These are phyloP conservation scores for Thecophora atra DNA, from an alignment of 2,888 invertebrate genomes.

Conservation along the genomic window DNA sequence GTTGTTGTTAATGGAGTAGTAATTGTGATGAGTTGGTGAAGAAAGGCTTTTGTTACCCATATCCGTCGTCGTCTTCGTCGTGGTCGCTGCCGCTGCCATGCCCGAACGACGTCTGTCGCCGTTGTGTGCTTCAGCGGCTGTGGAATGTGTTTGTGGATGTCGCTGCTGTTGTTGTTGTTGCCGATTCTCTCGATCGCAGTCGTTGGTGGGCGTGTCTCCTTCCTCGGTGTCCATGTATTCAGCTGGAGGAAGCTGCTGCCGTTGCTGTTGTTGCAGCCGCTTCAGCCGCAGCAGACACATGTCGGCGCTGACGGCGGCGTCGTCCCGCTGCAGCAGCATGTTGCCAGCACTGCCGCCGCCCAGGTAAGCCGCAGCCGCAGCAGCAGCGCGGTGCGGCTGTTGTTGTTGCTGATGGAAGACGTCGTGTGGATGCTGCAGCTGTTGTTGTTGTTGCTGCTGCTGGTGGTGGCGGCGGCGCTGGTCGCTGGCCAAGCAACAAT, in stretches of 20 bases:
- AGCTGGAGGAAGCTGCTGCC: conserved; percentile 39
- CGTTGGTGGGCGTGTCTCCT: conserved; percentile 41
- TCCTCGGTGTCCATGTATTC: conserved; percentile 61
- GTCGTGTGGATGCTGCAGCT: conserved; percentile 41
- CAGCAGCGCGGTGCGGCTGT: conserved; percentile 40
- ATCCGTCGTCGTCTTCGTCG: conserved; percentile 54
- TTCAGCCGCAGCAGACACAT: conserved; percentile 55
- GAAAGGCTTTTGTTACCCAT: conserved; percentile 53
- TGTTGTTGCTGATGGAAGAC: conserved; percentile 31
- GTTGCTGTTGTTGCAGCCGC: conserved; percentile 49
- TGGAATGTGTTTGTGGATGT: conserved; percentile 37
- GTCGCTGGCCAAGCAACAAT: conserved; percentile 56
- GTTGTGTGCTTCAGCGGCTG: not conserved
- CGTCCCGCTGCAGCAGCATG: conserved; percentile 41
- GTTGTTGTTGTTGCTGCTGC: conserved; percentile 35
- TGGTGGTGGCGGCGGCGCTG: conserved; percentile 41
- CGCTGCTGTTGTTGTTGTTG: conserved; percentile 41
- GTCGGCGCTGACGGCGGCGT: conserved; percentile 43
- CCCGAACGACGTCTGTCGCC: not conserved
- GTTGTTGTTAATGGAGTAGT: conserved; percentile 42
- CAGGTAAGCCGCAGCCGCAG: conserved; percentile 50
- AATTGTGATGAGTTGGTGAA: conserved; percentile 36
- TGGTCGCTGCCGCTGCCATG: conserved; percentile 37
- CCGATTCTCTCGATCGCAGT: conserved; percentile 39
- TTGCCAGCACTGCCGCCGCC: conserved; percentile 58